A percentile compares a stretch with the other conserved stretches of the same genome.
Evolutionary conservation across 2,797 vertebrate genomes (phyloP).

Genomic region (Phrynocephalus guinanensis): DNA sequence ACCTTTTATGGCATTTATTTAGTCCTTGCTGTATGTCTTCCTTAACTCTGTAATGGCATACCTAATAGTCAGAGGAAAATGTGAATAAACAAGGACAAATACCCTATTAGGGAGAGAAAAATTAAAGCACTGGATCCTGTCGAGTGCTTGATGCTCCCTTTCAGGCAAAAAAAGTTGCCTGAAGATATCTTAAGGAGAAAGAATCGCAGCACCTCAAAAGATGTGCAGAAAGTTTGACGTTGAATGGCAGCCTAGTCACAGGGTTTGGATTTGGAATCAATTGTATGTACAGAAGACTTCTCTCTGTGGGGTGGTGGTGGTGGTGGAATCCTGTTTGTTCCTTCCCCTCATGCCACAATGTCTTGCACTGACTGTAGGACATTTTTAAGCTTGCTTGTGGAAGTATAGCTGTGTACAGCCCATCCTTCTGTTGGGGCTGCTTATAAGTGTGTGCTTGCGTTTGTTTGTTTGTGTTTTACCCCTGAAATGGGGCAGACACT

Average conservation of each 20-base stretch:
- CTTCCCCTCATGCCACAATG: no score
- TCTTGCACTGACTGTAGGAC: no score
- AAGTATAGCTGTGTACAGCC: no score
- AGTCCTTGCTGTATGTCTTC: slow-evolving; percentile 65
- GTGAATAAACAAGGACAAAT: slow-evolving; percentile 62
- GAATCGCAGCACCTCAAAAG: not conserved
- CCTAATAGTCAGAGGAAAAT: slow-evolving; percentile 64
- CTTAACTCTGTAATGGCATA: slow-evolving; percentile 65
- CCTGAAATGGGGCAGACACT: no score
- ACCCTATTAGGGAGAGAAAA: not conserved
- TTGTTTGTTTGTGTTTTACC: no score
- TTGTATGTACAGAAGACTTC: not conserved
- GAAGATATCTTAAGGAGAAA: not conserved
- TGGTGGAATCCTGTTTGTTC: no score
- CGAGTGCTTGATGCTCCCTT: not conserved
- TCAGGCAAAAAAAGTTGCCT: slow-evolving; percentile 3
- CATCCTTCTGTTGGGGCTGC: no score
- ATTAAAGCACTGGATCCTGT: not conserved
- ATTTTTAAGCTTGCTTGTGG: no score
- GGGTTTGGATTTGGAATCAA: not conserved
- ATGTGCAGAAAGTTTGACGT: not conserved
- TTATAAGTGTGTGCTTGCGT: no score
- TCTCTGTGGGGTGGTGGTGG: no score
- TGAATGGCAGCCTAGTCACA: not conserved
- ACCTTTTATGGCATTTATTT: slow-evolving; percentile 74